These are phyloP conservation scores for Neodiprion fabricii DNA, from an alignment of 1,140 invertebrate species.

Conservation along the genomic window DNA sequence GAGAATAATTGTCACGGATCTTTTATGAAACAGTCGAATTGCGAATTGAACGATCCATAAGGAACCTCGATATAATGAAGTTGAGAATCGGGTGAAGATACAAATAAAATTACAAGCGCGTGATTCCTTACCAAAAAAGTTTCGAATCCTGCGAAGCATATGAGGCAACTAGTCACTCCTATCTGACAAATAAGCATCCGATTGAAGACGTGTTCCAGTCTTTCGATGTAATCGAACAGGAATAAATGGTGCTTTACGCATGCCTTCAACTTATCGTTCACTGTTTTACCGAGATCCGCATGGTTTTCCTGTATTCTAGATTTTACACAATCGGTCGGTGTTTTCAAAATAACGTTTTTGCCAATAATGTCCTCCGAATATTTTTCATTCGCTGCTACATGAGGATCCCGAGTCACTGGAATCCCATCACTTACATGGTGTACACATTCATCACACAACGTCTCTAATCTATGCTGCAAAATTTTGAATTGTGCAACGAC, in stretches of 20 bases:
- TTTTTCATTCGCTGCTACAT: neutral
- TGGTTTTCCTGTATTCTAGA: neutral
- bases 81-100: neutral
- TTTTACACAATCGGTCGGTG: neutral
- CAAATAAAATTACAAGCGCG: conserved; percentile 5
- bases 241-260: conserved; percentile 26
- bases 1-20: neutral
- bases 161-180: conserved; percentile 16
- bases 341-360: neutral
- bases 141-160: conserved; percentile 28
- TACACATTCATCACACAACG: conserved; percentile 12
- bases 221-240: conserved; percentile 21
- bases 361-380: neutral
- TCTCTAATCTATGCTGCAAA: conserved; percentile 28
- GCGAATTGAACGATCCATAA: no score
- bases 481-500: conserved; percentile 30
- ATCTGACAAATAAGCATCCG: conserved; percentile 23
- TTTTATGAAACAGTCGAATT: neutral
- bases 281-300: neutral
- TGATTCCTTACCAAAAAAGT: conserved; percentile 23
- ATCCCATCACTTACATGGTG: no score
- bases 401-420: no score
- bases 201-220: conserved; percentile 24
- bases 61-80: neutral
- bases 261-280: neutral